Conservation (phyloP, 1,140 invertebrate species). For the Hycleus phaleratus region DNA sequence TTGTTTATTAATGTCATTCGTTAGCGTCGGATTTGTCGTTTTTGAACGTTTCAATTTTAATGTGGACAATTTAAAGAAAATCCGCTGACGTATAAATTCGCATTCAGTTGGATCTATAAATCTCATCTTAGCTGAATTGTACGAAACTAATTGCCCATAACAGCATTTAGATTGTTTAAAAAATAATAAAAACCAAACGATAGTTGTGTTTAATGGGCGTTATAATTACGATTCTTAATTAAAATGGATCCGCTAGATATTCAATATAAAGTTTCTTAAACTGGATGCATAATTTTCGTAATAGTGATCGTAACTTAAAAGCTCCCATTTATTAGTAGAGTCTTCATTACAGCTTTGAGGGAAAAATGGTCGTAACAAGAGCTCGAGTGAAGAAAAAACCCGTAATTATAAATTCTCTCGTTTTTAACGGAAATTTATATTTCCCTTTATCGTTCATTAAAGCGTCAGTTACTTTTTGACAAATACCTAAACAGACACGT, state of each 20-base stretch:
- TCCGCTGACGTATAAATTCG: too few species aligned
- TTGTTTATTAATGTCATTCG: too few species aligned
- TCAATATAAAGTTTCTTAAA: not conserved
- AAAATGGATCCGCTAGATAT: constrained; percentile 9
- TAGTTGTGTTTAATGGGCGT: constrained; percentile 9
- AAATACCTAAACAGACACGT: constrained; percentile 8
- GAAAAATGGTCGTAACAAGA: not conserved
- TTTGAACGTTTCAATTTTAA: too few species aligned
- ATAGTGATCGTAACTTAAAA: constrained; percentile 9
- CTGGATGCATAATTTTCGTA: constrained; percentile 10
- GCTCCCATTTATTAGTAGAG: too few species aligned
- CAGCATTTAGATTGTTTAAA: not conserved
- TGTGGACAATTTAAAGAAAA: too few species aligned
- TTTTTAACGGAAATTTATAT: not conserved
- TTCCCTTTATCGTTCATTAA: not conserved
- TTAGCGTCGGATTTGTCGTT: too few species aligned
- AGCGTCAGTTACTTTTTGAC: not conserved
- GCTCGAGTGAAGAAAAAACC: too few species aligned
- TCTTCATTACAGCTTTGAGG: not conserved
- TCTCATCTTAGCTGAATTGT: constrained; percentile 1
- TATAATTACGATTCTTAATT: constrained; percentile 25
- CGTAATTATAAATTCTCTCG: not conserved
- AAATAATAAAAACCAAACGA: not conserved
- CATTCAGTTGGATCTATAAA: constrained; percentile 1
- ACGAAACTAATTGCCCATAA: constrained; percentile 4